phyloP scores from a whole-genome alignment of 2,888 invertebrate genomes.

The Nineta flava region DNA sequence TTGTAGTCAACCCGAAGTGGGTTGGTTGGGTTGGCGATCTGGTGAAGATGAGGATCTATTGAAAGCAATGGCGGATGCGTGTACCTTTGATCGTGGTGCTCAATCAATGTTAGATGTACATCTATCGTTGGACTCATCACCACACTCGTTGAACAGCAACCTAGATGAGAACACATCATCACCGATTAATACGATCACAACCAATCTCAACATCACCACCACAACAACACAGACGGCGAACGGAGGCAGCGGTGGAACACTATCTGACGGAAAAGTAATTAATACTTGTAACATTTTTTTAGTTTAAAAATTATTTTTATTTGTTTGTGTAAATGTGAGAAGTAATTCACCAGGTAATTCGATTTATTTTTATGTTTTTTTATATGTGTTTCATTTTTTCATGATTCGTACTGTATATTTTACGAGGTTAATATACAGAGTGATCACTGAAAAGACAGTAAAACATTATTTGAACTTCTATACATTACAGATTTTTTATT shows the following conservation, averaged over 20 bases:
- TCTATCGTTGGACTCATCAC: slow-evolving; percentile 1
- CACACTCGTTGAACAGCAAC: background rate
- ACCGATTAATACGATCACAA: too few species aligned
- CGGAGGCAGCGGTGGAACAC: background rate
- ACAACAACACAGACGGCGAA: background rate
- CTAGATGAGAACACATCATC: background rate
- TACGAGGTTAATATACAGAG: too few species aligned
- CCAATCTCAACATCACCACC: too few species aligned
- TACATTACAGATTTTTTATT: too few species aligned
- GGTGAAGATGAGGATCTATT: slow-evolving; percentile 78
- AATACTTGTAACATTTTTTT: background rate
- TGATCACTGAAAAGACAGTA: too few species aligned
- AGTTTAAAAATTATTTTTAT: background rate
- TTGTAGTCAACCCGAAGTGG: slow-evolving; percentile 90
- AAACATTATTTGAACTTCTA: too few species aligned
- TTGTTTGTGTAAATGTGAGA: too few species aligned
- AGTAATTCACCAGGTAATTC: too few species aligned
- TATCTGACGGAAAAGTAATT: slow-evolving; percentile 1
- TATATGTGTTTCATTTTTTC: too few species aligned
- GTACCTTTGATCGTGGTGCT: slow-evolving; percentile 49
- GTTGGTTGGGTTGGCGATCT: slow-evolving; percentile 89
- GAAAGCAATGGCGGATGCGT: slow-evolving; percentile 67
- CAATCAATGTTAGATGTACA: slow-evolving; percentile 24
- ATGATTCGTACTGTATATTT: too few species aligned
- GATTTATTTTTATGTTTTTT: too few species aligned